Conservation (phyloP, 2,797 vertebrate genomes). For the Perdix hodgsoniae region DNA sequence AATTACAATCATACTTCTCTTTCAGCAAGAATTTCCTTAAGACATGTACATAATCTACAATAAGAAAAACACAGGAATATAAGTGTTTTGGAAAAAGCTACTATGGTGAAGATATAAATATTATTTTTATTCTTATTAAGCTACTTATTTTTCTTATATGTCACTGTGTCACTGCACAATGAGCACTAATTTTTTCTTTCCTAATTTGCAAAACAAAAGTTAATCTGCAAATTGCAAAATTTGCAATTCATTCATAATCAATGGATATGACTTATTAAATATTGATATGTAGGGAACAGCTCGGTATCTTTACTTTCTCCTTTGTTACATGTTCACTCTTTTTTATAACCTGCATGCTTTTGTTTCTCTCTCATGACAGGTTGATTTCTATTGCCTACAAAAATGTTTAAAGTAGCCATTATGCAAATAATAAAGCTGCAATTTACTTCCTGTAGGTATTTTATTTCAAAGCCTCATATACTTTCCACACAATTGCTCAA, state of each 20-base stretch:
- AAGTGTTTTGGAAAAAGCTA: not conserved
- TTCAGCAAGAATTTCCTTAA: conserved; percentile 2
- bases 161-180: not conserved
- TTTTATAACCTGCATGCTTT: not conserved
- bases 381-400: not conserved
- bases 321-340: not conserved
- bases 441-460: not conserved
- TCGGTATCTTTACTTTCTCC: not conserved
- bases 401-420: not conserved
- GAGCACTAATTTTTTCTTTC: conserved; percentile 11
- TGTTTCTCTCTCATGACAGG: not conserved
- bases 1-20: conserved; percentile 39
- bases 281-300: not conserved
- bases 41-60: not conserved
- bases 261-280: conserved; percentile 22
- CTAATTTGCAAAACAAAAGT: conserved; percentile 35
- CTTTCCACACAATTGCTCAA: not conserved
- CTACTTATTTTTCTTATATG: conserved; percentile 28
- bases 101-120: not conserved
- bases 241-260: conserved; percentile 36
- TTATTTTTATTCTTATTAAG: conserved; percentile 45
- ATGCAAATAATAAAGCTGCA: conserved; percentile 2
- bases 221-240: conserved; percentile 35
- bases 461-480: not conserved
- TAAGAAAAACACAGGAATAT: not conserved